A percentile compares a stretch with the other conserved stretches of the same genome.
Evolutionary conservation across 2,113 vertebrate genomes (phyloP).

Genomic region (Falcunculus frontatus): DNA sequence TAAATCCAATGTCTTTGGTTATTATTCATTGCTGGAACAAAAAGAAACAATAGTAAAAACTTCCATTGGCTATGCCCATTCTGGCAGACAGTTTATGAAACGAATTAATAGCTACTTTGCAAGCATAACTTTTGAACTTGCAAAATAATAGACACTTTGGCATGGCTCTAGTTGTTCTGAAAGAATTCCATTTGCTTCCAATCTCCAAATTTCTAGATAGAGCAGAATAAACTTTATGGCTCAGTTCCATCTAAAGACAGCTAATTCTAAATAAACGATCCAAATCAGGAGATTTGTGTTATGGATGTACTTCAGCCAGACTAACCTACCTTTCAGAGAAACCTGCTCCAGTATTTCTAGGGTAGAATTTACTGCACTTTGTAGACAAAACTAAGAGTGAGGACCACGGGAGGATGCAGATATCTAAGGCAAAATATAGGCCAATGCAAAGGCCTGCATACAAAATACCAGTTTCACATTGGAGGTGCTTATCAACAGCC

Average conservation of each 20-base stretch:
- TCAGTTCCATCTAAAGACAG: background rate
- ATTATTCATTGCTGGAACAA: background rate
- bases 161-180: background rate
- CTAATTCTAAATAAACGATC: background rate
- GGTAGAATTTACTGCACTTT: background rate
- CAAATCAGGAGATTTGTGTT: background rate
- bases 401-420: background rate
- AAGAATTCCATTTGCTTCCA: background rate
- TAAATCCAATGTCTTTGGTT: background rate
- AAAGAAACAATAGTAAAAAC: background rate
- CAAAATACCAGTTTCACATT: background rate
- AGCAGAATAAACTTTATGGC: background rate
- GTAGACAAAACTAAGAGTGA: background rate
- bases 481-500: background rate
- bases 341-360: background rate
- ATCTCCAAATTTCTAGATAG: background rate
- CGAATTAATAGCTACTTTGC: background rate
- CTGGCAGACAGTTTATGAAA: background rate
- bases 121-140: constrained; percentile 6
- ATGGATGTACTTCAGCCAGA: background rate
- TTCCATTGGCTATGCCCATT: background rate
- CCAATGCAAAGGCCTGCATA: background rate
- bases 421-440: background rate
- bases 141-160: background rate
- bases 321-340: background rate